Evolutionary conservation across 2,797 vertebrate species (phyloP).

Genomic region (Myotis vivesi): DNA sequence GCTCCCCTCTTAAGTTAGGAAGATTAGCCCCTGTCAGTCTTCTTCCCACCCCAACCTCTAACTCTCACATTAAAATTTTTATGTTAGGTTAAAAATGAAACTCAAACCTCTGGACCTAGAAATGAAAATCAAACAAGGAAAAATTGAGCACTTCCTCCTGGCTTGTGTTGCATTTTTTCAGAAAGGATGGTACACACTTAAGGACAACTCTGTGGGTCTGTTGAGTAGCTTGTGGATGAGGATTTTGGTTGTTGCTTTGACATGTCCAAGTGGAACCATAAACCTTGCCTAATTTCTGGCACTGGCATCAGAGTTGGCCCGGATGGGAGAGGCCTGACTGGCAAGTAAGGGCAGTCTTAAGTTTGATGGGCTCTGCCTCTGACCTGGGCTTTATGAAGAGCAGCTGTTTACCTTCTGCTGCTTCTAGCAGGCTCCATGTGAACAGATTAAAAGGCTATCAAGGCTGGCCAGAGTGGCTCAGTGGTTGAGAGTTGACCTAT

Average conservation of each 20-base stretch:
- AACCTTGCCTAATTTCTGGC: not conserved
- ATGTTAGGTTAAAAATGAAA: conserved; percentile 24
- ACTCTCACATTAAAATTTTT: not conserved
- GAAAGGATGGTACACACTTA: not conserved
- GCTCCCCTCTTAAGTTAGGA: not conserved
- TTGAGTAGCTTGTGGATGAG: not conserved
- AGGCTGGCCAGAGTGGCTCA: not conserved
- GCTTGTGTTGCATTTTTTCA: not conserved
- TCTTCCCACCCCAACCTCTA: not conserved
- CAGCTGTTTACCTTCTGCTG: not conserved
- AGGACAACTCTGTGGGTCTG: not conserved
- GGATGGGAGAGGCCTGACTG: not conserved
- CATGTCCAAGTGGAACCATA: not conserved
- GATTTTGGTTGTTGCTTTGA: not conserved
- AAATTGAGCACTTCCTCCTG: not conserved
- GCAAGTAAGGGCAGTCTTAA: not conserved
- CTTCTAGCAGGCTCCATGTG: not conserved
- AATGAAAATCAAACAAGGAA: conserved; percentile 21
- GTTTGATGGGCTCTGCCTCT: not conserved
- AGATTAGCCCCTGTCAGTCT: not conserved
- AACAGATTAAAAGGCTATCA: conserved; percentile 46
- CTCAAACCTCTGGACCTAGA: not conserved
- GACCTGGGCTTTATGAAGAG: not conserved
- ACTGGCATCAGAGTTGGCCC: not conserved
- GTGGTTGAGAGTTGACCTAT: too few relatives aligned